Percentiles rank a stretch among this genome's conserved stretches.
phyloP scores from a whole-genome alignment of 92 coral and sea anemone genomes.

The Montipora capitata region DNA sequence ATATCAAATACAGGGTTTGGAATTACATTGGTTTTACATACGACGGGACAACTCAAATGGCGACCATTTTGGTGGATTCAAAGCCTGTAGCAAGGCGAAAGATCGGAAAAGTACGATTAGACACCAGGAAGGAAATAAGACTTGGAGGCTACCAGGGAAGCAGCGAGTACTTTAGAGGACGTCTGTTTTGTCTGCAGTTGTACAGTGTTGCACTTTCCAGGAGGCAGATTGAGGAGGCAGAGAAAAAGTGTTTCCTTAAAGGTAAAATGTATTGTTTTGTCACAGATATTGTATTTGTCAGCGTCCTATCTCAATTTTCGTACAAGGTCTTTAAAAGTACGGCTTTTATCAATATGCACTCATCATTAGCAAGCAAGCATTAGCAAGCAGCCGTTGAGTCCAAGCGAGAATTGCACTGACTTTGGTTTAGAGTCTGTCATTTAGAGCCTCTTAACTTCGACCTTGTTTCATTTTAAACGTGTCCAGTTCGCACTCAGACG shows the following conservation, averaged over 20 bases:
- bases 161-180: conserved; percentile 67
- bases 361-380: no score
- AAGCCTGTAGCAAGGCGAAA: conserved; percentile 49
- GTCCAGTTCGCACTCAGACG: no score
- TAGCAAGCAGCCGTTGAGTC: no score
- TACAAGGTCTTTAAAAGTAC: no score
- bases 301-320: no score
- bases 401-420: no score
- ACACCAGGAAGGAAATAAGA: conserved; percentile 74
- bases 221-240: conserved; percentile 55
- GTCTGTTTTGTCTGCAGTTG: conserved; percentile 81
- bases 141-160: conserved; percentile 65
- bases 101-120: conserved; percentile 63
- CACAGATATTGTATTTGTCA: no score
- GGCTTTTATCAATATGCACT: no score
- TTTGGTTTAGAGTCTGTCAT: no score
- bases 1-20: conserved; percentile 75
- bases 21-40: conserved; percentile 83
- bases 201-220: conserved; percentile 62
- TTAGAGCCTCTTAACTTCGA: no score
- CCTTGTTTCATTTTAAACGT: no score
- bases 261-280: conserved; percentile 33
- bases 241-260: conserved; percentile 69
- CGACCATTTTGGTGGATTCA: conserved; percentile 68
- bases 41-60: conserved; percentile 65